A percentile compares a stretch with the other conserved stretches of the same genome.
Evolutionary conservation across 2,888 invertebrate species (phyloP).

Genomic region (Nasonovia ribisnigri): DNA sequence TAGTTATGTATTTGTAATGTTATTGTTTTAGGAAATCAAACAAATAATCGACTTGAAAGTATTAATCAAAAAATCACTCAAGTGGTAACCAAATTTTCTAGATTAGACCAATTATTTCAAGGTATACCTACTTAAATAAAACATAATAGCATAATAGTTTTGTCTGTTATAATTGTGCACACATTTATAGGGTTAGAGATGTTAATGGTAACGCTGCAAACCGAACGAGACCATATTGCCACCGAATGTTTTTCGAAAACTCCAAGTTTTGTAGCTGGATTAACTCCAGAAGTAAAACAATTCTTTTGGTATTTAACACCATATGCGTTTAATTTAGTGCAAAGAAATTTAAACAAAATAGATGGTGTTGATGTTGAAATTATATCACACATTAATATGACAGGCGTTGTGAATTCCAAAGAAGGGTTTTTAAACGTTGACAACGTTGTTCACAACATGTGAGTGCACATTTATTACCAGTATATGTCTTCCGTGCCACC

Average conservation of each 20-base stretch:
- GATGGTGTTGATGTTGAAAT: no score
- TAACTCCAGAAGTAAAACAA: background rate
- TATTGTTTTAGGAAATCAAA: no score
- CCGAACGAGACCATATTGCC: background rate
- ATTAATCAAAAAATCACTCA: no score
- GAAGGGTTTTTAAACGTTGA: background rate
- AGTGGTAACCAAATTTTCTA: background rate
- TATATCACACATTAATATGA: no score
- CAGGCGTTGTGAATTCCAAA: background rate
- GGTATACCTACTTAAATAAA: background rate
- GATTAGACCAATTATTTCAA: background rate
- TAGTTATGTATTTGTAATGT: no score
- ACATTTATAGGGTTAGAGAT: background rate
- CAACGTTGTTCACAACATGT: background rate
- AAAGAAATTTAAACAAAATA: no score
- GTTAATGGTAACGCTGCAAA: background rate
- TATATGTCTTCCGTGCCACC: background rate
- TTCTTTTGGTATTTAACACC: background rate
- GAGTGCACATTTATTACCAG: background rate
- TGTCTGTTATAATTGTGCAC: no score
- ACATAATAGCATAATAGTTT: no score
- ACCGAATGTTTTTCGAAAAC: background rate
- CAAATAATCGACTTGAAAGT: no score
- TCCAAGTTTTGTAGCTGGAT: background rate
- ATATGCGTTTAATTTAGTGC: background rate